Conservation (phyloP, 1,140 invertebrate genomes). For the Phortica variegata region DNA sequence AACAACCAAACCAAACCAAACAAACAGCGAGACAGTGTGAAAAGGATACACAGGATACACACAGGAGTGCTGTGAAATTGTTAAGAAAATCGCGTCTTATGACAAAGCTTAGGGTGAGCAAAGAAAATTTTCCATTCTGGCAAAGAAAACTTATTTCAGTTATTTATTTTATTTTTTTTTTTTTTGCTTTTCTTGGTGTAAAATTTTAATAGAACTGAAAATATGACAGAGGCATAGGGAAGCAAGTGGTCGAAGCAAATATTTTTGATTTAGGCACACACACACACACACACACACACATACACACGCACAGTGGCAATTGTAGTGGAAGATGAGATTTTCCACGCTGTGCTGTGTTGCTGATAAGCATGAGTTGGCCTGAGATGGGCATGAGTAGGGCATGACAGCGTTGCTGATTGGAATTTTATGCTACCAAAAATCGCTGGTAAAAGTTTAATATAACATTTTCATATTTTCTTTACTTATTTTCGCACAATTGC, state of each 20-base stretch:
- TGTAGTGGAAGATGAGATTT: conserved; percentile 5
- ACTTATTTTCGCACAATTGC: conserved; percentile 33
- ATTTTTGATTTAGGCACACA: too few relatives aligned
- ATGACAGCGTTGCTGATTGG: conserved; percentile 47
- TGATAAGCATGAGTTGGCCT: conserved; percentile 49
- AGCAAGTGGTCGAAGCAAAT: too few relatives aligned
- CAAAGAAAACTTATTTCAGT: too few relatives aligned
- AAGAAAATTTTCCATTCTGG: conserved; percentile 16
- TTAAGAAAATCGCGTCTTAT: conserved; percentile 18
- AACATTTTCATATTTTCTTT: conserved; percentile 41
- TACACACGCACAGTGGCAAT: background rate
- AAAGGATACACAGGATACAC: conserved; percentile 11
- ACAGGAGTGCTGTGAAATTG: background rate
- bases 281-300: conserved; percentile 1
- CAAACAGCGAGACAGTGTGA: too few relatives aligned
- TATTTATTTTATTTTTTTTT: conserved; percentile 17
- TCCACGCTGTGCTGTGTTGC: conserved; percentile 20
- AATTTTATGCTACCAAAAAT: conserved; percentile 27
- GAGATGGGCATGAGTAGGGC: background rate
- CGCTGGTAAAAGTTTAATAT: conserved; percentile 5
- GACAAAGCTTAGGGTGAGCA: conserved; percentile 23
- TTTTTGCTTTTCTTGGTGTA: conserved; percentile 1
- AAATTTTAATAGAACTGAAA: background rate
- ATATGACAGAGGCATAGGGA: background rate
- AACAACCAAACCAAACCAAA: background rate